These are phyloP conservation scores for Anadara kagoshimensis DNA, from an alignment of 1,140 invertebrate genomes.

Conservation along the genomic window DNA sequence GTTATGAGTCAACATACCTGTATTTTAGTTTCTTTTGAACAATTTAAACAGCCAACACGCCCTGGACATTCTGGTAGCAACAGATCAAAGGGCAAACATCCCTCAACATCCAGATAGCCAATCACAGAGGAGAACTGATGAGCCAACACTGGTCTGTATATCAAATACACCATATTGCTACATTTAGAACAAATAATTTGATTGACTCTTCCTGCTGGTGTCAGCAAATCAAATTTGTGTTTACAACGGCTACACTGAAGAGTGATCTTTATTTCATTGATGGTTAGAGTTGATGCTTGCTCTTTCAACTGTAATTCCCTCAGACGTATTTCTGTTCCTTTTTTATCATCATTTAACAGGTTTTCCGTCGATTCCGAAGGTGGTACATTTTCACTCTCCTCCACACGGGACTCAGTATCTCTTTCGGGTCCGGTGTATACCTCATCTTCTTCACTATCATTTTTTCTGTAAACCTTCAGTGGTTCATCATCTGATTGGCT, in stretches of 20 bases:
- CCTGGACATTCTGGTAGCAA: slow-evolving; percentile 65
- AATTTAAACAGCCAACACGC: slow-evolving; percentile 65
- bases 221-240: slow-evolving; percentile 59
- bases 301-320: slow-evolving; percentile 64
- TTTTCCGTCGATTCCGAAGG: too few species aligned
- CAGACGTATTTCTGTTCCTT: slow-evolving; percentile 67
- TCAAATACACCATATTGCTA: slow-evolving; percentile 54
- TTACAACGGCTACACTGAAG: slow-evolving; percentile 71
- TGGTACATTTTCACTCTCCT: slow-evolving; percentile 1
- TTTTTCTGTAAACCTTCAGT: slow-evolving; percentile 32
- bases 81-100: slow-evolving; percentile 68
- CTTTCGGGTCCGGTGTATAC: slow-evolving; percentile 21
- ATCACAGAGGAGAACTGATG: slow-evolving; percentile 67
- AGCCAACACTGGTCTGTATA: slow-evolving; percentile 64
- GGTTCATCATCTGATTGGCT: background rate
- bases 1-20: slow-evolving; percentile 47
- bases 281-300: slow-evolving; percentile 60
- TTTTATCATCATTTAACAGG: slow-evolving; percentile 38
- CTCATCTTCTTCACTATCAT: slow-evolving; percentile 32
- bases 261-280: slow-evolving; percentile 52
- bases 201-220: slow-evolving; percentile 54
- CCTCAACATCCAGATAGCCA: slow-evolving; percentile 71
- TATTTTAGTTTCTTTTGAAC: slow-evolving; percentile 63
- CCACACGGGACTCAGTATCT: background rate
- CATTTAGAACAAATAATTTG: slow-evolving; percentile 66